Evolutionary conservation across 2,888 invertebrate species (phyloP).

Genomic region (Brenthis hecate): DNA sequence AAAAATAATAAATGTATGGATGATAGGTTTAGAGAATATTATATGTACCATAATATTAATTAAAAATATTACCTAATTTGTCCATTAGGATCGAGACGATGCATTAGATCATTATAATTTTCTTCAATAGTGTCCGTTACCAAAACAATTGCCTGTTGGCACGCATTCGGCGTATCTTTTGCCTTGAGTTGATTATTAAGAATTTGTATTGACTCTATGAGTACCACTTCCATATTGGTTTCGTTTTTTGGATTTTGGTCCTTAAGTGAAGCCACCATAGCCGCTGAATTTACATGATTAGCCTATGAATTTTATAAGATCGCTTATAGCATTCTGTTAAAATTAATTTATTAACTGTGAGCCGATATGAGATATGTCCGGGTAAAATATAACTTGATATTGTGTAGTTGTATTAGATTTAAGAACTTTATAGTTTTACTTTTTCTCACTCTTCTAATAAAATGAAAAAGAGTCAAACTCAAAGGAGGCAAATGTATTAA

Average conservation of each 20-base stretch:
- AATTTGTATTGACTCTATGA: conserved; percentile 57
- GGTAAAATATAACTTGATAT: no score
- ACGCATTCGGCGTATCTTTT: conserved; percentile 55
- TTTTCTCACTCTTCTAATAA: no score
- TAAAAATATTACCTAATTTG: conserved; percentile 57
- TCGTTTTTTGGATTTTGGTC: conserved; percentile 55
- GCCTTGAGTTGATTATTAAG: conserved; percentile 51
- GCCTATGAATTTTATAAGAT: conserved; percentile 53
- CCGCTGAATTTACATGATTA: conserved; percentile 73
- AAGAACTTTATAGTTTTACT: no score
- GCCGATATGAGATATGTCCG: no score
- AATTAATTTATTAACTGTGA: no score
- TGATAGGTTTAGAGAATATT: no score
- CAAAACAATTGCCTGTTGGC: conserved; percentile 75
- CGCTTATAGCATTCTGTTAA: background rate
- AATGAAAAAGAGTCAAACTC: no score
- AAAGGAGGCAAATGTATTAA: no score
- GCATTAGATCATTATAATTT: conserved; percentile 60
- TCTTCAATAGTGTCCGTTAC: conserved; percentile 66
- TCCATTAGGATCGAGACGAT: conserved; percentile 61
- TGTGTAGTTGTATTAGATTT: no score
- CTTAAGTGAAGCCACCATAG: conserved; percentile 66
- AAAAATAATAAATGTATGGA: no score
- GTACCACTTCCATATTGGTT: conserved; percentile 57
- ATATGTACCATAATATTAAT: no score